Evolutionary conservation across 2,113 vertebrate genomes (phyloP).

Genomic region (Phocoena phocoena): DNA sequence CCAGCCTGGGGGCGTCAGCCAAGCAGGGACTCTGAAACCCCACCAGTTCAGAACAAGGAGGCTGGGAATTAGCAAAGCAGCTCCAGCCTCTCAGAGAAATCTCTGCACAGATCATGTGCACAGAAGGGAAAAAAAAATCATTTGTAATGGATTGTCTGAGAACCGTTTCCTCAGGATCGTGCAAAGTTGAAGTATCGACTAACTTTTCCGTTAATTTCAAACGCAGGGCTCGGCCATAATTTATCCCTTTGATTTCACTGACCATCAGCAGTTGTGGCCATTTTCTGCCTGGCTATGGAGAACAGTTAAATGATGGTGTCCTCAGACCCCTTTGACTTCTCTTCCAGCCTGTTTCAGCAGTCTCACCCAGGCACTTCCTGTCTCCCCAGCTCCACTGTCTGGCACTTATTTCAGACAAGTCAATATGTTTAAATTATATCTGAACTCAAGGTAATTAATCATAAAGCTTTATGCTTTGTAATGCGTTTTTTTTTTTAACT

Average conservation of each 20-base stretch:
- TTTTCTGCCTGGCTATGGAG: slow-evolving; percentile 79
- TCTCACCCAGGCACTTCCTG: slow-evolving; percentile 85
- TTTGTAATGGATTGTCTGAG: slow-evolving; percentile 80
- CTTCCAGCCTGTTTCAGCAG: slow-evolving; percentile 82
- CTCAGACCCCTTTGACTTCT: slow-evolving; percentile 68
- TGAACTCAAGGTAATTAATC: slow-evolving; percentile 82
- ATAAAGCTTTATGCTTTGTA: slow-evolving; percentile 82
- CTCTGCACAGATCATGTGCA: slow-evolving; percentile 60
- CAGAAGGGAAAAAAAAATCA: slow-evolving; percentile 69
- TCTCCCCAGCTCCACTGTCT: slow-evolving; percentile 80
- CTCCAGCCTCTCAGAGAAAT: slow-evolving; percentile 65
- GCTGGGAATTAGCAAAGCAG: slow-evolving; percentile 64
- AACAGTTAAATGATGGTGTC: slow-evolving; percentile 80
- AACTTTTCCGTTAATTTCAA: slow-evolving; percentile 81
- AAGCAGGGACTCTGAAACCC: slow-evolving; percentile 66
- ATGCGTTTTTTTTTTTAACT: slow-evolving; percentile 54
- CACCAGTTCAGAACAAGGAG: slow-evolving; percentile 64
- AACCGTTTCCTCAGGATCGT: slow-evolving; percentile 76
- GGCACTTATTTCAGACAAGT: slow-evolving; percentile 85
- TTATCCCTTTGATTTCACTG: slow-evolving; percentile 82
- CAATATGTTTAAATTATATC: slow-evolving; percentile 85
- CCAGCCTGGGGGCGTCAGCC: slow-evolving; percentile 41
- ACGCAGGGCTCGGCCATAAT: slow-evolving; percentile 79
- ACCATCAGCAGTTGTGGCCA: slow-evolving; percentile 80
- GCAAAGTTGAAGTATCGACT: slow-evolving; percentile 82